phyloP scores from a whole-genome alignment of 2,113 vertebrate species.

The Bubo blakistoni region DNA sequence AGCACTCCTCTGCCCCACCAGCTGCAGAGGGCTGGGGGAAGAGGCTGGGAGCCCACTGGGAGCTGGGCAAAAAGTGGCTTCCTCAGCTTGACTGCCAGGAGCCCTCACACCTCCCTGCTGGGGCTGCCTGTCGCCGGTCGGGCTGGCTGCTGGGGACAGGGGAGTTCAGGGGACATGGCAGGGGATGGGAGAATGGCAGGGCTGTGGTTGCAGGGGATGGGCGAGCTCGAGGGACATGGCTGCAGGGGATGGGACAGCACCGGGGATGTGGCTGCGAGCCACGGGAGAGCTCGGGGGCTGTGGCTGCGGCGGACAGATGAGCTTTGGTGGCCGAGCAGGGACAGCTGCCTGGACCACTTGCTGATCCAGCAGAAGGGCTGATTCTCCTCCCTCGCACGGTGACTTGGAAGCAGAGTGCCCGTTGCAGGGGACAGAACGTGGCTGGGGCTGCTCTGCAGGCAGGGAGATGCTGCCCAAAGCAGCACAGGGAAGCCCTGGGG shows the following conservation, averaged over 20 bases:
- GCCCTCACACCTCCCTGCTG: background rate
- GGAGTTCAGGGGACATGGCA: background rate
- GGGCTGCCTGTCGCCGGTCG: background rate
- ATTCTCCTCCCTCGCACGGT: rapidly evolving
- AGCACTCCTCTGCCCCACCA: no score
- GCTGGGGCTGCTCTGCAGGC: background rate
- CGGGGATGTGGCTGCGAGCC: background rate
- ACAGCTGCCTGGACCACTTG: no score
- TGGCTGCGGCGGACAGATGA: background rate
- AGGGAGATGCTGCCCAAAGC: rapidly evolving
- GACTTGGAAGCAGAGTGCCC: rapidly evolving
- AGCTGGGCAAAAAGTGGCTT: background rate
- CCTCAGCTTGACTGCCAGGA: background rate
- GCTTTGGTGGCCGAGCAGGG: background rate
- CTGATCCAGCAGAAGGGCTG: background rate
- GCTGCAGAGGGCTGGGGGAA: background rate
- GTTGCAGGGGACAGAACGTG: background rate
- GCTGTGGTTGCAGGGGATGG: background rate
- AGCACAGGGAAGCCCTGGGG: background rate
- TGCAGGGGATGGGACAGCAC: background rate
- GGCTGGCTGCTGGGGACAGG: background rate
- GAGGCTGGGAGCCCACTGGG: background rate
- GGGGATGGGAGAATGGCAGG: background rate
- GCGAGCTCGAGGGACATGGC: rapidly evolving
- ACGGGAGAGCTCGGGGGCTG: background rate